phyloP scores from a whole-genome alignment of 2,797 vertebrate genomes.

The Mastacembelus armatus region DNA sequence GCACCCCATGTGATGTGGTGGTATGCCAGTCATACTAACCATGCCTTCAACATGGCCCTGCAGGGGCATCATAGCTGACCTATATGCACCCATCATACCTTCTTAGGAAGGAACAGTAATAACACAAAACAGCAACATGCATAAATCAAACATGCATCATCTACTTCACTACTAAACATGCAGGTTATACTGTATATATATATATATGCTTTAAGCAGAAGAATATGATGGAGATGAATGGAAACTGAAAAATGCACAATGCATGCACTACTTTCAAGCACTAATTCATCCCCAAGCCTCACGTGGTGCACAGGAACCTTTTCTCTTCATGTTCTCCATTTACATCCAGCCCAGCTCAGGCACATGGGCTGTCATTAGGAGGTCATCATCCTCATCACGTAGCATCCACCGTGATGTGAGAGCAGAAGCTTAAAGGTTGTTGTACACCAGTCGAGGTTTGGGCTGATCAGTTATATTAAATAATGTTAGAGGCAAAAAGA shows the following conservation, averaged over 20 bases:
- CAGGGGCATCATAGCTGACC: conserved; percentile 90
- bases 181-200: conserved; percentile 41
- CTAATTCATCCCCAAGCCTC: conserved; percentile 1
- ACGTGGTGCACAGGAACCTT: conserved; percentile 38
- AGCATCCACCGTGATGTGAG: neutral
- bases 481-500: conserved; percentile 27
- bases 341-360: neutral
- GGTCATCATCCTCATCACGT: too few relatives aligned
- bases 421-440: neutral
- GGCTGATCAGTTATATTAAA: conserved; percentile 16
- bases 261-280: conserved; percentile 48
- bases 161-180: conserved; percentile 69
- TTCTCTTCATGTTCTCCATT: conserved; percentile 1
- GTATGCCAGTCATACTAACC: conserved; percentile 95
- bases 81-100: conserved; percentile 94
- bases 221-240: conserved; percentile 21
- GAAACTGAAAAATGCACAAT: conserved; percentile 41
- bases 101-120: conserved; percentile 84
- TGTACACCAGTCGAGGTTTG: conserved; percentile 40
- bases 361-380: neutral
- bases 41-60: conserved; percentile 92
- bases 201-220: conserved; percentile 12
- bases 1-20: conserved; percentile 93
- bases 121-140: conserved; percentile 91
- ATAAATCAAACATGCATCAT: conserved; percentile 92